Conservation (phyloP, 1,140 invertebrate species). For the Oncopodura yosiiana region DNA sequence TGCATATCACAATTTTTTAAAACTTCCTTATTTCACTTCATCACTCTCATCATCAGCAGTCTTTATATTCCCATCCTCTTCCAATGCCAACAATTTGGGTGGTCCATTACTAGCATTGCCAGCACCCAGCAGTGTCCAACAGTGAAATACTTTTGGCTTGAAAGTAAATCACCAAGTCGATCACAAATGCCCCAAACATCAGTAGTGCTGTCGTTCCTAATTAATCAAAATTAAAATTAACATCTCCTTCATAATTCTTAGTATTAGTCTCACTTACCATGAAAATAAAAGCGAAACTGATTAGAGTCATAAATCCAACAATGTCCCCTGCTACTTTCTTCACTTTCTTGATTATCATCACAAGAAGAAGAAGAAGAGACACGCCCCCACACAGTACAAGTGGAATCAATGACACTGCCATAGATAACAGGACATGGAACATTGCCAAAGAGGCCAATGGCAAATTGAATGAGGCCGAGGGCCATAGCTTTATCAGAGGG, state of each 20-base stretch:
- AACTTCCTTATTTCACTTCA: background rate
- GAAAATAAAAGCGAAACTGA: conserved; percentile 70
- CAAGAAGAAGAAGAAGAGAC: too few species aligned
- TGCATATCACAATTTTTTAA: background rate
- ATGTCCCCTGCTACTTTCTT: conserved; percentile 39
- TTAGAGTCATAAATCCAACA: conserved; percentile 77
- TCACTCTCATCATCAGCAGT: background rate
- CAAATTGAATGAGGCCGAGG: conserved; percentile 82
- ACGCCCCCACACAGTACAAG: conserved; percentile 76
- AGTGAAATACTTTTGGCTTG: conserved; percentile 66
- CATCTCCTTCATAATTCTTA: background rate
- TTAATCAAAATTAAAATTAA: background rate
- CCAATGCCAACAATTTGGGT: background rate
- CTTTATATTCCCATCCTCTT: background rate
- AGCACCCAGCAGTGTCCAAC: conserved; percentile 41
- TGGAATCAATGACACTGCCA: conserved; percentile 80
- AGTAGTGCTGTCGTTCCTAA: conserved; percentile 67
- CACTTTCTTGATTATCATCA: background rate
- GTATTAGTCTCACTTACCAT: conserved; percentile 50
- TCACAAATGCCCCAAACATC: conserved; percentile 68
- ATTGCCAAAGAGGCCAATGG: conserved; percentile 83
- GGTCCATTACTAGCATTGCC: background rate
- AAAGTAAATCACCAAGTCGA: conserved; percentile 71
- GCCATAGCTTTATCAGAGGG: conserved; percentile 89
- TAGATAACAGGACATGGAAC: conserved; percentile 88